Percentiles rank a stretch among this genome's conserved stretches.
phyloP scores from a whole-genome alignment of 1,140 invertebrate genomes.

The Zaprionus davidi region DNA sequence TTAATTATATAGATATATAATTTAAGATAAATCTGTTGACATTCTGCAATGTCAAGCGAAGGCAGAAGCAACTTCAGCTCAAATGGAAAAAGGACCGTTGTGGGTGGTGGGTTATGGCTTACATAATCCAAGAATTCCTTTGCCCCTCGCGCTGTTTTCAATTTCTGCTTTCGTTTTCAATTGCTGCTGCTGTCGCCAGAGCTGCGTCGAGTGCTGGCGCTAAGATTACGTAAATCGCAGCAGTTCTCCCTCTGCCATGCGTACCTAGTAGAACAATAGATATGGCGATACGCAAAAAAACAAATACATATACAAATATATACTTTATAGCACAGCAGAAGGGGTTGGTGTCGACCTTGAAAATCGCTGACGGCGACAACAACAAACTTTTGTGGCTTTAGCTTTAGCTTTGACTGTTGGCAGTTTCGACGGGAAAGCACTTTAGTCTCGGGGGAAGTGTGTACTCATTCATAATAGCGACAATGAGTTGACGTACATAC shows the following conservation, averaged over 20 bases:
- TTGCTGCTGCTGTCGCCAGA: conserved; percentile 27
- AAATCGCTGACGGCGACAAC: conserved; percentile 26
- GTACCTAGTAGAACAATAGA: conserved; percentile 29
- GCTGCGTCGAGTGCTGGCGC: conserved; percentile 60
- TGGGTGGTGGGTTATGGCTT: conserved; percentile 10
- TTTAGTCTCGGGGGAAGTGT: conserved; percentile 18
- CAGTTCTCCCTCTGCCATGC: conserved; percentile 8
- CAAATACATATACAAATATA: conserved; percentile 23
- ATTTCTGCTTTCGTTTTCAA: conserved; percentile 67
- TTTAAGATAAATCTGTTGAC: conserved; percentile 23
- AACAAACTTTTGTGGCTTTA: conserved; percentile 32
- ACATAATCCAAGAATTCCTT: conserved; percentile 32
- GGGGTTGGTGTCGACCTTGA: conserved; percentile 48
- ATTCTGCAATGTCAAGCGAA: conserved; percentile 49
- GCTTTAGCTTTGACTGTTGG: background rate
- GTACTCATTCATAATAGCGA: background rate
- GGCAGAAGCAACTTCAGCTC: background rate
- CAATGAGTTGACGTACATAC: background rate
- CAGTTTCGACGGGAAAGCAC: conserved; percentile 38
- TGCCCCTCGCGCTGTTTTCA: conserved; percentile 27
- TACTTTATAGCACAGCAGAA: conserved; percentile 12
- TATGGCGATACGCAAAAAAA: conserved; percentile 29
- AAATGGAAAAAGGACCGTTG: conserved; percentile 11
- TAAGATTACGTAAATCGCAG: conserved; percentile 69
- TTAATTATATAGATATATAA: conserved; percentile 22